These are phyloP conservation scores for Drosophila chauvacae DNA, from an alignment of 1,140 invertebrate genomes.

Conservation along the genomic window DNA sequence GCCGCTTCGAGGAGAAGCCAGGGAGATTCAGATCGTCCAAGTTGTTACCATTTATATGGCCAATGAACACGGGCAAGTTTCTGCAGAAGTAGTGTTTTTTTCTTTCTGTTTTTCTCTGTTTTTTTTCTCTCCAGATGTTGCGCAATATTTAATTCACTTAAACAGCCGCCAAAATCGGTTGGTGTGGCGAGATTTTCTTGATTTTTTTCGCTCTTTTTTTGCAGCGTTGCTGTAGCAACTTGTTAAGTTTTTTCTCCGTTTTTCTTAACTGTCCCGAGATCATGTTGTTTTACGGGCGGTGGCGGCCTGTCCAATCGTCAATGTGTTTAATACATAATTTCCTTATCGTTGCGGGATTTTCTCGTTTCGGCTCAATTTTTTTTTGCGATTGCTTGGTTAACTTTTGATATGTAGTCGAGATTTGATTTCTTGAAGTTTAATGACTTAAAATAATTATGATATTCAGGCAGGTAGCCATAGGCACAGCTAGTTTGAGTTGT, in stretches of 20 bases:
- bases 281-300: slow-evolving; percentile 64
- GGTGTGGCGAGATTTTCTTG: slow-evolving; percentile 68
- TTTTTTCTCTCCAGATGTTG: slow-evolving; percentile 45
- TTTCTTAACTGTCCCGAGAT: slow-evolving; percentile 57
- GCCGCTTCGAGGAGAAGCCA: slow-evolving; percentile 30
- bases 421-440: slow-evolving; percentile 78
- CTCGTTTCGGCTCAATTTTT: slow-evolving; percentile 36
- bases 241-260: slow-evolving; percentile 70
- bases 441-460: slow-evolving; percentile 80
- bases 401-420: slow-evolving; percentile 67
- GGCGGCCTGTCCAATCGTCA: slow-evolving; percentile 65
- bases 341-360: slow-evolving; percentile 67
- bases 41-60: slow-evolving; percentile 82
- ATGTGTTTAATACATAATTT: slow-evolving; percentile 82
- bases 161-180: slow-evolving; percentile 72
- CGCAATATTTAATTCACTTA: slow-evolving; percentile 82
- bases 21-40: slow-evolving; percentile 55
- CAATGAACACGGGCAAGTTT: slow-evolving; percentile 75
- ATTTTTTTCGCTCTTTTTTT: slow-evolving; percentile 48
- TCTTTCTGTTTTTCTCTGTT: slow-evolving; percentile 3
- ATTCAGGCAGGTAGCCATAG: slow-evolving; percentile 37
- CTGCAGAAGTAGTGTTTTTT: slow-evolving; percentile 37
- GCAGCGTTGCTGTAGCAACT: slow-evolving; percentile 46
- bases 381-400: slow-evolving; percentile 33
- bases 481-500: slow-evolving; percentile 9